Evolutionary conservation across 1,140 invertebrate species (phyloP).

Genomic region (Ceratosolen fusciceps): DNA sequence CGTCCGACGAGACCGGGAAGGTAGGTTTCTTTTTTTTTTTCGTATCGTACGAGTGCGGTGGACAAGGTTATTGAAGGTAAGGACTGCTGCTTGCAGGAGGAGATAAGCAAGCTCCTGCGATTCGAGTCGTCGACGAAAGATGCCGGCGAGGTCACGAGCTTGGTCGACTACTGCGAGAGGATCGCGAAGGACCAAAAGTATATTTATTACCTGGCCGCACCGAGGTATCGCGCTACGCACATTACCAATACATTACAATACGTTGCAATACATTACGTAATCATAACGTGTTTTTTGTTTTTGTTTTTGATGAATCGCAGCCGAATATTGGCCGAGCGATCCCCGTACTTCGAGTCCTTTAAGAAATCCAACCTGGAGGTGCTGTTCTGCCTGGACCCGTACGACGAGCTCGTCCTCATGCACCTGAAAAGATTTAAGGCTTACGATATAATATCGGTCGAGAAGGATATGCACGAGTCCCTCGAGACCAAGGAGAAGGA

Average conservation of each 20-base stretch:
- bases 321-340: conserved; percentile 90
- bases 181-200: conserved; percentile 86
- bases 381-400: conserved; percentile 94
- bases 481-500: conserved; percentile 75
- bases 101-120: conserved; percentile 89
- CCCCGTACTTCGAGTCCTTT: conserved; percentile 95
- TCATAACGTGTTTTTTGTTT: conserved; percentile 14
- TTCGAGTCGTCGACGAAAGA: conserved; percentile 91
- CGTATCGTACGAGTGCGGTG: not conserved
- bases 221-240: conserved; percentile 87
- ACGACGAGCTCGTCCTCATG: conserved; percentile 95
- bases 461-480: conserved; percentile 92
- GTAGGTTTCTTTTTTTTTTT: conserved; percentile 72
- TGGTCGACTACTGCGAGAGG: conserved; percentile 85
- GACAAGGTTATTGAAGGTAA: no score
- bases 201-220: conserved; percentile 95
- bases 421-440: conserved; percentile 88
- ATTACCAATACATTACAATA: no score
- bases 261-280: no score
- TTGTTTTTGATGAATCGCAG: conserved; percentile 67
- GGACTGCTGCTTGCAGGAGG: conserved; percentile 85
- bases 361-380: conserved; percentile 91
- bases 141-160: conserved; percentile 82
- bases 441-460: conserved; percentile 88
- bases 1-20: conserved; percentile 84